A percentile compares a stretch with the other conserved stretches of the same genome.
Conservation (phyloP, 30 jellyfish, hydroid and myxozoan species). For the Mastigias papua region DNA sequence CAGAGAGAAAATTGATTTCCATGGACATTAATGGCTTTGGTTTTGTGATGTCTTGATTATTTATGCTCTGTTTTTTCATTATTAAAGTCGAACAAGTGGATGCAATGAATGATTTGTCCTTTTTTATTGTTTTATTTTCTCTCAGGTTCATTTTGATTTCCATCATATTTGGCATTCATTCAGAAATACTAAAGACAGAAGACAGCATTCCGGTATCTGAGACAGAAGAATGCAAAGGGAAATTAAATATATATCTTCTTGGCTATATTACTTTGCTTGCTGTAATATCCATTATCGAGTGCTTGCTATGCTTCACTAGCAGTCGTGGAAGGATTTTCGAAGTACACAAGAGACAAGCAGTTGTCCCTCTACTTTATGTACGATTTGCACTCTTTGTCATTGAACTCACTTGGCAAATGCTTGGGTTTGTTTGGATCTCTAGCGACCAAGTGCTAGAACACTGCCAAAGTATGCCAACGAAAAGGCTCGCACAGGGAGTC, state of each 20-base stretch:
- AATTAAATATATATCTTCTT: constrained; percentile 61
- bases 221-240: constrained; percentile 56
- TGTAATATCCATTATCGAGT: constrained; percentile 64
- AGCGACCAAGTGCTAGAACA: constrained; percentile 13
- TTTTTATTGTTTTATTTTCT: not conserved
- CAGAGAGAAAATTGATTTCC: no score
- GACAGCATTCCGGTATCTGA: constrained; percentile 29
- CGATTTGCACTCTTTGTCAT: constrained; percentile 64
- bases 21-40: no score
- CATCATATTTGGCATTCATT: constrained; percentile 61
- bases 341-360: constrained; percentile 63
- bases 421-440: constrained; percentile 78
- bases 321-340: constrained; percentile 92
- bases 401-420: constrained; percentile 71
- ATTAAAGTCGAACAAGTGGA: no score
- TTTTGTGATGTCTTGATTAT: no score
- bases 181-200: constrained; percentile 10
- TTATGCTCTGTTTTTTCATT: no score
- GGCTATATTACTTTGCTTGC: constrained; percentile 76
- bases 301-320: constrained; percentile 70
- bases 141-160: constrained; percentile 56
- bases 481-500: constrained; percentile 73
- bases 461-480: constrained; percentile 68
- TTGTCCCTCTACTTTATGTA: constrained; percentile 78
- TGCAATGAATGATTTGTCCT: no score